Evolutionary conservation across 2,888 invertebrate species (phyloP), one percentile per base, ranked within the genome.

Genomic region (Hirtodrosophila alboralis): DNA sequence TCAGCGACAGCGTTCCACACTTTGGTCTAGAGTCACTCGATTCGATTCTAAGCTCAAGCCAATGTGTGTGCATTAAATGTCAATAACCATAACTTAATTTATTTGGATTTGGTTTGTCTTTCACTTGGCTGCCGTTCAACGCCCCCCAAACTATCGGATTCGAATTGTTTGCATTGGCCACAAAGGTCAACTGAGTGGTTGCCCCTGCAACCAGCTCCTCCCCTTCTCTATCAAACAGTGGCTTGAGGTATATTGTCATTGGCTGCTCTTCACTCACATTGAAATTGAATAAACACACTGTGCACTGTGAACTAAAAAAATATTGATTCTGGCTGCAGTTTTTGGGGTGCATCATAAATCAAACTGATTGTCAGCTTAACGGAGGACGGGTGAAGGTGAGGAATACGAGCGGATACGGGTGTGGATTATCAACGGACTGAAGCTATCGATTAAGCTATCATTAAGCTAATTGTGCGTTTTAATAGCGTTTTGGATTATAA

Each of bases 11-110:
- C 34, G 48, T 18, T n/a, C 21, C 38, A 44, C 44, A 44, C 44
- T 26, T 26, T 18, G 60, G 23, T 16, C 33, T 49, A 44, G 45
- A 37, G 47, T n/a, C 38, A 30, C 54, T 30, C 30, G 1, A 28
- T 27, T 45, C 16, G 37, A 16, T 40, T 53, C 43, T 48, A 53
- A 59, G 45, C 40, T 28, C 12, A 12, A 31, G 26, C 21, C 53
- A 54, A 37, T 66, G 59, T 68, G 59, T 68, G 74, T 68, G 80
- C 86, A 86, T 84, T 86, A 84, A 80, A 86, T 80, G 86, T 84
- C 81, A 86, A 81, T 81, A 86, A 64, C 63, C 86, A 81, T 86
- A 86, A 77, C 66, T 81, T 76, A 84, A 77, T 84, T 84, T 81
- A 77, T 72, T 84, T 84, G 51, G 81, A 63, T 81, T 80, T 56